These are phyloP conservation scores for Eupristina koningsbergeri DNA, from an alignment of 1,140 invertebrate species.

Conservation along the genomic window DNA sequence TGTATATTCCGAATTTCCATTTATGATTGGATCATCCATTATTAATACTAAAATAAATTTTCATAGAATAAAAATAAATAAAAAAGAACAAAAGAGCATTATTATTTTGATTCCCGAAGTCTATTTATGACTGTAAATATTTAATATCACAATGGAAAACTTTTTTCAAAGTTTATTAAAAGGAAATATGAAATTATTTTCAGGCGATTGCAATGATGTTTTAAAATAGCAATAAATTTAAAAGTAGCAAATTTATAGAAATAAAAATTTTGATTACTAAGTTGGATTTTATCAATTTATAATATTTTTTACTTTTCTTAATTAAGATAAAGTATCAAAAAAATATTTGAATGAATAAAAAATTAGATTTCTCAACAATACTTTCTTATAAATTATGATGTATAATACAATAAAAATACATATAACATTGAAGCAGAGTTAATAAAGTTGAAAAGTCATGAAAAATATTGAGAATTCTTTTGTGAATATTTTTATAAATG, in stretches of 20 bases:
- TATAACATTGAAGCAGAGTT: not conserved
- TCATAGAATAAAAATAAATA: not conserved
- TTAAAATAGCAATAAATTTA: not conserved
- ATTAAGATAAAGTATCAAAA: not conserved
- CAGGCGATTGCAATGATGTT: not conserved
- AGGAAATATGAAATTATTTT: too few relatives aligned
- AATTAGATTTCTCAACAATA: not conserved
- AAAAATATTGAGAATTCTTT: not conserved
- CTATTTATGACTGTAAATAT: not conserved
- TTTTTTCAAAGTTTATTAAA: too few relatives aligned
- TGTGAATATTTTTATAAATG: not conserved
- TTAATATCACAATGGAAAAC: not conserved
- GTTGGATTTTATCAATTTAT: too few relatives aligned
- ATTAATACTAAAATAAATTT: not conserved
- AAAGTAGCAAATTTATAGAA: too few relatives aligned
- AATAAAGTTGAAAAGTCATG: not conserved
- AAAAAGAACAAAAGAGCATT: constrained; percentile 13
- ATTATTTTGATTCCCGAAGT: not conserved
- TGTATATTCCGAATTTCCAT: not conserved
- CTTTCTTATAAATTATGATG: not conserved
- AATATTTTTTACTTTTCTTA: not conserved
- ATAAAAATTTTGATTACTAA: not conserved
- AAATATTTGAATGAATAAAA: not conserved
- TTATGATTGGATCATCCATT: not conserved
- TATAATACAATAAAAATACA: not conserved